These are phyloP conservation scores for Eretmochelys imbricata DNA, from an alignment of 2,113 vertebrate genomes.

Conservation along the genomic window DNA sequence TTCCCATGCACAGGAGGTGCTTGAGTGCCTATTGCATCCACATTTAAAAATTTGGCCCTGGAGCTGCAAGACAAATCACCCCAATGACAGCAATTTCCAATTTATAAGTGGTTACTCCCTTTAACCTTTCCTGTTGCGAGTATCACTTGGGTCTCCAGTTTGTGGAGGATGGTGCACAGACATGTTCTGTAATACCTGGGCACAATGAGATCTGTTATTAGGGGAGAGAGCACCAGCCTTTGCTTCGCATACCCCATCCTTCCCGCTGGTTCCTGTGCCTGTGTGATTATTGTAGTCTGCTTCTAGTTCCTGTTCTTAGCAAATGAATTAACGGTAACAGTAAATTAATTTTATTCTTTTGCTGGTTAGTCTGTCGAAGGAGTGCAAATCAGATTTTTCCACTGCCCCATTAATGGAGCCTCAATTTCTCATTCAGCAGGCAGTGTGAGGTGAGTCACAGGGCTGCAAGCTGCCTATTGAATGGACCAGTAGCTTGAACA, in stretches of 20 bases:
- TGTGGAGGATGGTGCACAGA: not conserved
- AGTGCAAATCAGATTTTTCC: slow-evolving; percentile 27
- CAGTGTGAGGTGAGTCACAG: slow-evolving; percentile 35
- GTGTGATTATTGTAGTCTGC: rapidly evolving
- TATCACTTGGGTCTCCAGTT: rapidly evolving
- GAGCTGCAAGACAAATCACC: rapidly evolving
- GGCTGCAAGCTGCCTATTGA: slow-evolving; percentile 69
- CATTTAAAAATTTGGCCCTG: not conserved
- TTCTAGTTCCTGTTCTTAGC: slow-evolving; percentile 30
- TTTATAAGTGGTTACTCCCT: rapidly evolving
- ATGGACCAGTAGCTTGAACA: slow-evolving; percentile 36
- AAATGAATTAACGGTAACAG: slow-evolving; percentile 53
- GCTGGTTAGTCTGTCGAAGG: slow-evolving; percentile 2
- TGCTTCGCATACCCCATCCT: rapidly evolving
- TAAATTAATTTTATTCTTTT: slow-evolving; percentile 51
- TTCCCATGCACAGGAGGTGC: not conserved
- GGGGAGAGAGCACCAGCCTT: rapidly evolving
- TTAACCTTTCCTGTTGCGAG: not conserved
- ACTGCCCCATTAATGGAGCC: not conserved
- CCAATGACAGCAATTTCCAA: rapidly evolving
- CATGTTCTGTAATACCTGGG: not conserved
- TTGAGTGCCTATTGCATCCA: not conserved
- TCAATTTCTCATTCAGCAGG: not conserved
- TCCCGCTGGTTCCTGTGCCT: not conserved
- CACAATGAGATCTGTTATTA: rapidly evolving